phyloP scores from a whole-genome alignment of 2,113 vertebrate species.

The Chlamydotis undulata region DNA sequence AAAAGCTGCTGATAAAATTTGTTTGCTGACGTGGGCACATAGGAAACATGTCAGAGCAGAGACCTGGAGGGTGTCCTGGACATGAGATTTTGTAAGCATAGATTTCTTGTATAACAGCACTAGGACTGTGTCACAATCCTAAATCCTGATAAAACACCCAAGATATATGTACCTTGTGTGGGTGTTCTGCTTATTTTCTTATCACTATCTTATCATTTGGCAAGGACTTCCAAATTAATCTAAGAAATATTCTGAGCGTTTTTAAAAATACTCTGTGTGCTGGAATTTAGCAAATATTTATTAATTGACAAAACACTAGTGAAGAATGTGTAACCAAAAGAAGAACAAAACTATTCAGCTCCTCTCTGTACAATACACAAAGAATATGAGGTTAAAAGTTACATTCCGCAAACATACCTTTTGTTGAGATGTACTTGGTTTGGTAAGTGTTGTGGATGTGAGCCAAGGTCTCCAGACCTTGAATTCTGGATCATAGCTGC shows the following conservation, averaged over 20 bases:
- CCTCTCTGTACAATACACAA: neutral
- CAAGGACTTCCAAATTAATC: slow-evolving; percentile 16
- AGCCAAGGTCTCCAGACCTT: slow-evolving; percentile 4
- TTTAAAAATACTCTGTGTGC: neutral
- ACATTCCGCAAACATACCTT: slow-evolving; percentile 20
- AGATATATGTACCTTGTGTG: neutral
- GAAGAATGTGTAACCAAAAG: slow-evolving; percentile 23
- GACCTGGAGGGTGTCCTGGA: neutral
- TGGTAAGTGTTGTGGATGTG: neutral
- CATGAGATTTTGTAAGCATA: neutral
- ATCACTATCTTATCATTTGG: slow-evolving; percentile 35
- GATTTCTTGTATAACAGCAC: neutral
- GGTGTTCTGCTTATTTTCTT: slow-evolving; percentile 15
- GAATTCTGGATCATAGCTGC: neutral
- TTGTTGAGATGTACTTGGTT: neutral
- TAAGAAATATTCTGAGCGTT: slow-evolving; percentile 66
- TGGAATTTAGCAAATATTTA: slow-evolving; percentile 62
- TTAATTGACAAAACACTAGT: neutral
- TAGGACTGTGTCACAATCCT: neutral
- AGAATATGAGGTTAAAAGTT: neutral
- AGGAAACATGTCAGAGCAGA: neutral
- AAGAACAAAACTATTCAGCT: neutral
- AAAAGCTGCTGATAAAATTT: neutral
- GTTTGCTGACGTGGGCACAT: rapidly evolving
- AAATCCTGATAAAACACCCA: neutral